Conservation (phyloP, 2,113 vertebrate species). For the Ranitomeya variabilis region DNA sequence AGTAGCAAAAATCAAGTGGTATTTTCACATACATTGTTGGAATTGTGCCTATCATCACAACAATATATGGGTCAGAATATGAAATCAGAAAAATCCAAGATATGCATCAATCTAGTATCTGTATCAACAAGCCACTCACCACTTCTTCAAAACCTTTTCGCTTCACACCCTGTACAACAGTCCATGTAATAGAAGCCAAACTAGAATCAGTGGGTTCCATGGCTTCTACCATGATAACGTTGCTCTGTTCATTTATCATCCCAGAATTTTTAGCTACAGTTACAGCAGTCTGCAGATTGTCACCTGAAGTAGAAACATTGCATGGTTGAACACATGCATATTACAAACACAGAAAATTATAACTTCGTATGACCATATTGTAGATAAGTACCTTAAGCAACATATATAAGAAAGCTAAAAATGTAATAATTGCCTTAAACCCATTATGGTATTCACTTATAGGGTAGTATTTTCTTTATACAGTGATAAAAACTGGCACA, state of each 20-base stretch:
- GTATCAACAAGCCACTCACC: conserved; percentile 59
- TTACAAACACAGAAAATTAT: background rate
- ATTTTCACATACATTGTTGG: no score
- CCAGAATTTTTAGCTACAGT: conserved; percentile 77
- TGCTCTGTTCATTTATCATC: conserved; percentile 70
- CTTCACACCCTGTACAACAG: conserved; percentile 66
- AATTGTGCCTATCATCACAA: no score
- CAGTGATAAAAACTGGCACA: no score
- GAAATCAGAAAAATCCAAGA: no score
- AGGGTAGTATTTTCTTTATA: no score
- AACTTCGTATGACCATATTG: background rate
- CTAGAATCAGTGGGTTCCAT: conserved; percentile 61
- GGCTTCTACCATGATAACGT: conserved; percentile 75
- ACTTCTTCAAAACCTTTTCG: conserved; percentile 8
- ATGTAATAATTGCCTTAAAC: background rate
- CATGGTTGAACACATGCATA: background rate
- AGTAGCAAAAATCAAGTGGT: no score
- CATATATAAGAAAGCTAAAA: background rate
- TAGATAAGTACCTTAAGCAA: background rate
- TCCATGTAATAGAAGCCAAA: conserved; percentile 73
- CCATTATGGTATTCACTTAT: background rate
- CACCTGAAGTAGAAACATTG: conserved; percentile 58
- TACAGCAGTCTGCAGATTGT: conserved; percentile 80
- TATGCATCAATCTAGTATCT: background rate
- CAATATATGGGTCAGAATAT: no score